Evolutionary conservation across 2,797 vertebrate species (phyloP), one percentile per base, ranked within the genome.

Genomic region (Pogoniulus pusillus): DNA sequence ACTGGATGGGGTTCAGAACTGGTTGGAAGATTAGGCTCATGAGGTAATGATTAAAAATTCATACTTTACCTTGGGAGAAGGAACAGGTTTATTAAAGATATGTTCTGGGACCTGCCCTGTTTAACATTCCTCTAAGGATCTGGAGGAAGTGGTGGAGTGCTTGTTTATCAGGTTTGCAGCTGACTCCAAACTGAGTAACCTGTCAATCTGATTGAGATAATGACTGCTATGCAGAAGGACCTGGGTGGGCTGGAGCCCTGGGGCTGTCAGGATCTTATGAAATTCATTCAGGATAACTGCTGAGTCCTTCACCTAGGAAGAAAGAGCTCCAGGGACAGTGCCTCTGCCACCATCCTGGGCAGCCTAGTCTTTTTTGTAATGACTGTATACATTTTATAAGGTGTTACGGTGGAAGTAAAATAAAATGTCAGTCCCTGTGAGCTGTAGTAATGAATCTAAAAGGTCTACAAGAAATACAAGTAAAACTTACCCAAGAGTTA

Each of bases 11-110:
- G 6, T 53, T 45, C 34, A 65, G 24, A 88, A 68, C 5, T 35
- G 2, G 0, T 20, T 81, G 16, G 13, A 74, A 74, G 27, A 49
- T 0, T 39, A 3, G 14, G 3, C 5, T 53, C 13, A 73, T 54
- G 62, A 68, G 5, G 24, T 12, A 29, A 16, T 24, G 16, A 30
- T 64, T 79, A 51, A 82, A 82, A 73, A 13, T 5, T 59, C 10
- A 22, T 0, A 1, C 1, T 55, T 22, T 73, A 10, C 20, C 29
- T 34, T 1, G 0, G 22, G 9, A 70, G 14, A 20, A 66, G 16
- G 4, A 70, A 18, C 7, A 77, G 71, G 17, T 20, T 8, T 53
- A 34, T 45, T 6, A 55, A 17, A 23, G 9, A 2, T 68, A 27
- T 83, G 0, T 39, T 32, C 14, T 29, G 16, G 6, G 19, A 64